Base-by-base conservation (phyloP, 2,797 vertebrate genomes). In the Cichlasoma orientale region DNA sequence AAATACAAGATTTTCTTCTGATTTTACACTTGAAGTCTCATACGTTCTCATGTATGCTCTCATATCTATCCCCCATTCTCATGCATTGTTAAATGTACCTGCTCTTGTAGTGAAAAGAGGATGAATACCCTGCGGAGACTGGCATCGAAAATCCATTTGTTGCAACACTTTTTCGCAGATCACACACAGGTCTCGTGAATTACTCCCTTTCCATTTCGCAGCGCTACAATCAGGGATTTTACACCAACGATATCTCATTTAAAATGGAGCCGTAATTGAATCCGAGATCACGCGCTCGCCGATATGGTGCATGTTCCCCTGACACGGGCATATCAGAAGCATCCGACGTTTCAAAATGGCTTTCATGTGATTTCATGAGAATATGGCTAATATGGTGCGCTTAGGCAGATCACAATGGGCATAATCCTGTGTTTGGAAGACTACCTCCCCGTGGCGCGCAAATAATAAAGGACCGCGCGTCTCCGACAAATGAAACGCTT, bases 261-360 rank as follows among this genome's bases (percentile, higher is more conserved):
- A 89, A 92, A 90, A 94, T 75, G 77, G 85, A 88, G 80, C 79
- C 70, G 31, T 92, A 93, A 95, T 92, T 92, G 91, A 93, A 93
- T 91, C 29, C 47, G 84, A 89, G 90, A 91, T 92, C 84, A 75
- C n/a, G 72, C 61, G 8, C 56, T 81, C 72, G 19, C 72, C 74
- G 85, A 91, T 86, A 86, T 27, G 68, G 23, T 29, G 71, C 68
- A 66, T 38, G 80, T 77, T 93, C 84, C 90, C 88, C 76, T 73
- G 88, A 91, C 86, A 72, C 84, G 52, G 73, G 78, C 78, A 75
- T 88, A 93, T 93, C 92, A 89, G 82, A 92, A 25, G 86, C 84
- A 86, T 83, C 72, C 87, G 36, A 66, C 63, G 25, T 92, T 92
- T 91, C 87, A 91, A 92, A 93, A 90, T 88, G 79, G 80, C 89